Evolutionary conservation across 2,113 vertebrate genomes (phyloP).

Genomic region (Ptychochromis oligacanthus): DNA sequence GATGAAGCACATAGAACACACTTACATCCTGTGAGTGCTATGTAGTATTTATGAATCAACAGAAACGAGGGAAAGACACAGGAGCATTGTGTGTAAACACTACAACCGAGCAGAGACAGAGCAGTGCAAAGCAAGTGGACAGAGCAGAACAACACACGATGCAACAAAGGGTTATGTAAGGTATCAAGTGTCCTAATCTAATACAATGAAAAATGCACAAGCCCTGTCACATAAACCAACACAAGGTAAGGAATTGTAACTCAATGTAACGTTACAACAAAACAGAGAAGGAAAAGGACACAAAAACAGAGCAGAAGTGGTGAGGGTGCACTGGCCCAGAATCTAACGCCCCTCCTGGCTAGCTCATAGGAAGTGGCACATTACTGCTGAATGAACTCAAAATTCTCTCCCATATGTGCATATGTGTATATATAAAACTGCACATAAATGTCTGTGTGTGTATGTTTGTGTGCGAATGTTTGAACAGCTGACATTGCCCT

Average conservation of each 20-base stretch:
- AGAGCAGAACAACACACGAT: constrained; percentile 14
- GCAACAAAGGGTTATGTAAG: constrained; percentile 12
- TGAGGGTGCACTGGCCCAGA: constrained; percentile 61
- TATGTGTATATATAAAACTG: constrained; percentile 24
- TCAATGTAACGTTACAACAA: neutral
- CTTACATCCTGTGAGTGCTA: neutral
- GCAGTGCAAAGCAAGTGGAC: neutral
- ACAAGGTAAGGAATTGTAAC: neutral
- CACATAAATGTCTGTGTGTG: constrained; percentile 16
- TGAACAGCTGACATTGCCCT: constrained; percentile 59
- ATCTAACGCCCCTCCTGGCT: constrained; percentile 67
- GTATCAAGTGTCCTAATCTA: neutral
- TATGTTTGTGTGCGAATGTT: constrained; percentile 18
- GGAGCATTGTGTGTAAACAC: constrained; percentile 2
- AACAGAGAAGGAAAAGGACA: neutral
- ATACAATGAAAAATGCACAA: neutral
- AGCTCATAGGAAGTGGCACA: constrained; percentile 55
- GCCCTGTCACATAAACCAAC: neutral
- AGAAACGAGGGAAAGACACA: neutral
- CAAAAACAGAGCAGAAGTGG: constrained; percentile 31
- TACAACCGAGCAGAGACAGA: neutral
- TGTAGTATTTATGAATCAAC: neutral
- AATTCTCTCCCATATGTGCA: constrained; percentile 58
- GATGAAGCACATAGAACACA: neutral
- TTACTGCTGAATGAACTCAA: constrained; percentile 55